Conservation (phyloP, 2,797 vertebrate genomes). For the Muraenolepis orangiensis region DNA sequence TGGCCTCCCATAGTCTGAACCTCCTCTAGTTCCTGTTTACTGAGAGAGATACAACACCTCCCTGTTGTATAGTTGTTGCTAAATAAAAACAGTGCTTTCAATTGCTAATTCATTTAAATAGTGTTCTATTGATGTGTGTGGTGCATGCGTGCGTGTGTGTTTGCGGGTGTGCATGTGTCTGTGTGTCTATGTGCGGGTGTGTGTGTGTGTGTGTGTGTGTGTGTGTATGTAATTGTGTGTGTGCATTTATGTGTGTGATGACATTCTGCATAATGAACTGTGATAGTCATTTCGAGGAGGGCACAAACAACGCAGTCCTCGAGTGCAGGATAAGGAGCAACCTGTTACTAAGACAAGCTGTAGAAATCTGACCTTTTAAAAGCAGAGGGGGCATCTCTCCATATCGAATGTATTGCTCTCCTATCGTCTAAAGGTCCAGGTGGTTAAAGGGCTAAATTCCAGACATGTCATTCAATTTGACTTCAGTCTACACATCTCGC, state of each 20-base stretch:
- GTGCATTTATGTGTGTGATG: neutral
- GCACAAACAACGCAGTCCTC: neutral
- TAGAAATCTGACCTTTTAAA: too few species aligned
- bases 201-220: neutral
- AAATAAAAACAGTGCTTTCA: neutral
- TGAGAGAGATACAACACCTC: neutral
- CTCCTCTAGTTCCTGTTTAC: slow-evolving; percentile 8
- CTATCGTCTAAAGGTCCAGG: too few species aligned
- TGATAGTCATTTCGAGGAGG: neutral
- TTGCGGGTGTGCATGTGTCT: neutral
- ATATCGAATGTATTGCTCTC: neutral
- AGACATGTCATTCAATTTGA: too few species aligned
- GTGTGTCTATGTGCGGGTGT: neutral
- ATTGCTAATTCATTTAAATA: neutral
- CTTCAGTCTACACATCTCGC: too few species aligned
- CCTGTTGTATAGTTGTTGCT: neutral
- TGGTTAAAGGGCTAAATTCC: too few species aligned
- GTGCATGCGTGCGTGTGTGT: neutral
- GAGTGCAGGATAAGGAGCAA: neutral
- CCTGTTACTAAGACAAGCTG: neutral
- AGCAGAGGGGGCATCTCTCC: neutral
- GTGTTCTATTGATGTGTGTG: neutral
- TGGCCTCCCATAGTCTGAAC: too few species aligned
- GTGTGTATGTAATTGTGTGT: neutral
- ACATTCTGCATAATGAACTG: neutral